Conservation (phyloP, 2,888 invertebrate species). For the Stenchaetothrips biformis region DNA sequence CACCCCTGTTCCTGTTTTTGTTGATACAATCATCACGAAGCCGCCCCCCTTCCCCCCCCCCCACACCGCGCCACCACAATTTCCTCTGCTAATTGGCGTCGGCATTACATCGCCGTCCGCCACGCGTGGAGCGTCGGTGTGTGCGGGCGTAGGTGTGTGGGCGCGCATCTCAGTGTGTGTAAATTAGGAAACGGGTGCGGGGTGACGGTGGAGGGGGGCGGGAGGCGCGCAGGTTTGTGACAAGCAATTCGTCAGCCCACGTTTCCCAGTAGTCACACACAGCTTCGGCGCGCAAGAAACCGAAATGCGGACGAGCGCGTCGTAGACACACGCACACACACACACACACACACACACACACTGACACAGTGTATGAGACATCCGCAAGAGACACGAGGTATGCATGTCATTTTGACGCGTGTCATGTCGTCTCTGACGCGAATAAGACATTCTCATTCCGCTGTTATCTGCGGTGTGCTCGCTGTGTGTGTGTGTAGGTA, state of each 20-base stretch:
- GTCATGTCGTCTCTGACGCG: not conserved
- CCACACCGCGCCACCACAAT: not conserved
- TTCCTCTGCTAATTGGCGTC: constrained; percentile 6
- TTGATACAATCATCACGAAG: too few relatives aligned
- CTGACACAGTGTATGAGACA: not conserved
- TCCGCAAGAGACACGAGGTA: not conserved
- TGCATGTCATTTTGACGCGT: not conserved
- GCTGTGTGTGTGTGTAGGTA: not conserved
- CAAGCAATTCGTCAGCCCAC: not conserved
- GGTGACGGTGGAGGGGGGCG: too few relatives aligned
- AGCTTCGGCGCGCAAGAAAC: too few relatives aligned
- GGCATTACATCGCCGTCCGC: constrained; percentile 6
- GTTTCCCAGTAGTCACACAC: too few relatives aligned
- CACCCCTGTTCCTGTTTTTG: too few relatives aligned
- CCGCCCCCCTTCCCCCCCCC: not conserved
- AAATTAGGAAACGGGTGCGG: too few relatives aligned
- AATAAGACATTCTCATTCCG: constrained; percentile 16
- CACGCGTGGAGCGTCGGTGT: too few relatives aligned
- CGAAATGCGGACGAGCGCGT: too few relatives aligned
- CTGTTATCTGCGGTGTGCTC: not conserved
- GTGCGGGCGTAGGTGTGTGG: too few relatives aligned
- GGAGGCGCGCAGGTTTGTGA: not conserved
- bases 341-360: not conserved
- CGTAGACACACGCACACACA: not conserved
- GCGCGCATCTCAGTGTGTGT: too few relatives aligned